Evolutionary conservation across 2,888 invertebrate species (phyloP).

Genomic region (Pseudococcus viburni): DNA sequence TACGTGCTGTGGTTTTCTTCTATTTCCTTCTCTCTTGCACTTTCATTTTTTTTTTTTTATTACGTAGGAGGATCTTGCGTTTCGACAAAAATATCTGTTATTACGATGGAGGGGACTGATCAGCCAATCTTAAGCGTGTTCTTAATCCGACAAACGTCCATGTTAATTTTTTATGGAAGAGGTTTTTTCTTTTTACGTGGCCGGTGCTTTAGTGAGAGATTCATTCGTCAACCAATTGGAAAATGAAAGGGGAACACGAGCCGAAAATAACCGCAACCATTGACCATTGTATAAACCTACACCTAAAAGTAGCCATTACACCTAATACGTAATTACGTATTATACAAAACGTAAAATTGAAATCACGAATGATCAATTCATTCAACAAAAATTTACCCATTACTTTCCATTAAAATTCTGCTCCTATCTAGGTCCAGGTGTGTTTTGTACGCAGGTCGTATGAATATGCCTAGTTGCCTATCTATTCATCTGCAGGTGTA

Average conservation of each 20-base stretch:
- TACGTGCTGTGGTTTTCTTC: not conserved
- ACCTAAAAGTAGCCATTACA: not conserved
- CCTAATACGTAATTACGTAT: too few species aligned
- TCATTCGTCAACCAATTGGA: not conserved
- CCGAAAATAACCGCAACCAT: not conserved
- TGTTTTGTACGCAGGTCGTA: too few species aligned
- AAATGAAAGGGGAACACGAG: not conserved
- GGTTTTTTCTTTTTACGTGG: not conserved
- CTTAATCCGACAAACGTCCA: not conserved
- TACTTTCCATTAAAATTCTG: too few species aligned
- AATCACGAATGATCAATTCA: too few species aligned
- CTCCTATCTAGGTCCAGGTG: too few species aligned
- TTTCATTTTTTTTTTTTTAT: not conserved
- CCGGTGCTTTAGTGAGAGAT: not conserved
- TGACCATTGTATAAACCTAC: not conserved
- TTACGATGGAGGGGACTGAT: constrained; percentile 1
- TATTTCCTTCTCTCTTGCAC: not conserved
- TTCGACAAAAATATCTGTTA: not conserved
- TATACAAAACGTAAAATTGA: too few species aligned
- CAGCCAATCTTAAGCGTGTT: not conserved
- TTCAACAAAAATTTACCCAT: too few species aligned
- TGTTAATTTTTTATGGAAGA: not conserved
- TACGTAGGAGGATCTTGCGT: constrained; percentile 1
- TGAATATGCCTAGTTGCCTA: too few species aligned
- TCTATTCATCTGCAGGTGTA: too few species aligned